A percentile compares a stretch with the other conserved stretches of the same genome.
phyloP scores from a whole-genome alignment of 2,113 vertebrate species.

The Stercorarius parasiticus region DNA sequence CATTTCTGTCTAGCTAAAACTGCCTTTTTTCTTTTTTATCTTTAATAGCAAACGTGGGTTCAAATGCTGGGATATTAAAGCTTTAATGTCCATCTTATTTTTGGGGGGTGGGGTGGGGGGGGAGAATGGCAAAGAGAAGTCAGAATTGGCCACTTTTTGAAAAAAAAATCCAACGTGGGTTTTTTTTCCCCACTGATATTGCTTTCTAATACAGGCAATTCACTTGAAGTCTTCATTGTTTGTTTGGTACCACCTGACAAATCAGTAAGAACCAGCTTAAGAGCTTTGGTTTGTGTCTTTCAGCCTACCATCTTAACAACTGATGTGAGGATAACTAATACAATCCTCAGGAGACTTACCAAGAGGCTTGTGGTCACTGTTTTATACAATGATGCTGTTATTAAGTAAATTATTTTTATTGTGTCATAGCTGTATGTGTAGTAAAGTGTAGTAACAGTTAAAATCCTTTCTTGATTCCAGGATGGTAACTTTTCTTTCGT shows the following conservation, averaged over 20 bases:
- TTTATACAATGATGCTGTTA: neutral
- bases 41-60: neutral
- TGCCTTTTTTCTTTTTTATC: neutral
- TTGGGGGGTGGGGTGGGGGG: accelerated
- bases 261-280: neutral
- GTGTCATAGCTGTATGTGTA: neutral
- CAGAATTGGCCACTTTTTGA: neutral
- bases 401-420: neutral
- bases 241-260: neutral
- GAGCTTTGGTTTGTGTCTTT: neutral
- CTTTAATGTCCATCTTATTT: neutral
- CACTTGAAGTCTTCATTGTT: neutral
- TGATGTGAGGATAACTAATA: neutral
- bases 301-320: neutral
- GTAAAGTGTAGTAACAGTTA: neutral
- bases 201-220: neutral
- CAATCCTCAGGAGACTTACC: neutral
- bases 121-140: neutral
- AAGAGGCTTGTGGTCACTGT: neutral
- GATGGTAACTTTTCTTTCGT: neutral
- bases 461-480: neutral
- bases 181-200: neutral
- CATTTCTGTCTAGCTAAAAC: neutral
- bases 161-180: neutral
- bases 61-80: neutral